phyloP scores from a whole-genome alignment of 2,797 vertebrate genomes.

The Cyclopterus lumpus region DNA sequence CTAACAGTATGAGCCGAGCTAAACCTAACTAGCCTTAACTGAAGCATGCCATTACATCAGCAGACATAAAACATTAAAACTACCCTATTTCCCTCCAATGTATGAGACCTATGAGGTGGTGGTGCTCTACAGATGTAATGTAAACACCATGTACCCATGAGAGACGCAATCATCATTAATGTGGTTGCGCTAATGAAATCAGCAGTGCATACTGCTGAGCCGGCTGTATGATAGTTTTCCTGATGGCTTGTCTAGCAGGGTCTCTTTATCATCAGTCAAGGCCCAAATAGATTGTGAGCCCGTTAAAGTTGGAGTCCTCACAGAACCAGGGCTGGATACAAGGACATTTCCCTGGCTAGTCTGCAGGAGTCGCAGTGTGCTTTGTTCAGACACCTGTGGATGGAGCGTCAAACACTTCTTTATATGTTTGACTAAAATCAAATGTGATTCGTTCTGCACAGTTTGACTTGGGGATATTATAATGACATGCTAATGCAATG shows the following conservation, averaged over 20 bases:
- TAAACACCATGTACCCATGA: constrained; percentile 65
- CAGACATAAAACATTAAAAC: constrained; percentile 61
- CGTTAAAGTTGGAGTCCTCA: constrained; percentile 29
- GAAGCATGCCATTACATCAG: constrained; percentile 43
- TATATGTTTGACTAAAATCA: constrained; percentile 2
- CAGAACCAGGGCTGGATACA: constrained; percentile 13
- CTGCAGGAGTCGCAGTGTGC: not conserved
- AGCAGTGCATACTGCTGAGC: constrained; percentile 67
- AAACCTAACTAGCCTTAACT: constrained; percentile 39
- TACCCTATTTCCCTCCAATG: constrained; percentile 50
- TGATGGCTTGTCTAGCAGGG: constrained; percentile 52
- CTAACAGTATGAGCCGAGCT: constrained; percentile 7
- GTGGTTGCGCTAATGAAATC: constrained; percentile 74
- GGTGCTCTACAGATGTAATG: constrained; percentile 65
- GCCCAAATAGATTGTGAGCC: constrained; percentile 35
- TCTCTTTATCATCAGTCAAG: constrained; percentile 62
- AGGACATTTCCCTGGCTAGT: constrained; percentile 10
- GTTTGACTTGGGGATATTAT: constrained; percentile 13
- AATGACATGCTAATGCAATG: constrained; percentile 26
- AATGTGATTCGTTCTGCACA: not conserved
- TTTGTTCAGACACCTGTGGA: constrained; percentile 16
- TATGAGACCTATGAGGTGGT: constrained; percentile 61
- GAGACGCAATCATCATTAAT: constrained; percentile 73
- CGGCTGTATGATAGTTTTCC: constrained; percentile 61
- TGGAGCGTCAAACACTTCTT: constrained; percentile 4